Evolutionary conservation across 2,113 vertebrate genomes (phyloP).

Genomic region (Mungos mungo): DNA sequence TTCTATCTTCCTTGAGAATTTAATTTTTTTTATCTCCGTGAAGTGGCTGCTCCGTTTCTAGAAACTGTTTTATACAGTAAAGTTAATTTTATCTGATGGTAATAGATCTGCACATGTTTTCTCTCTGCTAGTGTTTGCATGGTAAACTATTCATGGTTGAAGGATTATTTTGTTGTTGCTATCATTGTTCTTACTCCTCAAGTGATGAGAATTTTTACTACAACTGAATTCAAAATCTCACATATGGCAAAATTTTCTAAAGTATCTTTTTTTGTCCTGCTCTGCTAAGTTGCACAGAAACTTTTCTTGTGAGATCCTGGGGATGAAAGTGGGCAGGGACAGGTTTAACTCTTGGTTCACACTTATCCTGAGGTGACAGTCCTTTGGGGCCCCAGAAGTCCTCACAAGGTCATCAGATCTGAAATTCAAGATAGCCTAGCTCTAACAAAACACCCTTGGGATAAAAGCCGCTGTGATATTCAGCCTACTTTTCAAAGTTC

Average conservation of each 20-base stretch:
- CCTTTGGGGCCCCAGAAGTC: neutral
- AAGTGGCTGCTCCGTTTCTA: neutral
- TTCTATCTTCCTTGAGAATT: neutral
- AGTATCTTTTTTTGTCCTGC: neutral
- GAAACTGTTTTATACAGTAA: neutral
- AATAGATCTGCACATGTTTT: neutral
- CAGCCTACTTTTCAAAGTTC: neutral
- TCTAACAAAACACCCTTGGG: neutral
- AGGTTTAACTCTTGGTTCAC: neutral
- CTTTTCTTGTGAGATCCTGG: neutral
- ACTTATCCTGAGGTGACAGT: neutral
- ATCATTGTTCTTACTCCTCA: neutral
- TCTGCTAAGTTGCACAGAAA: neutral
- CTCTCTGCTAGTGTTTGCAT: neutral
- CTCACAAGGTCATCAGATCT: neutral
- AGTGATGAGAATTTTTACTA: slow-evolving; percentile 1
- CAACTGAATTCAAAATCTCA: neutral
- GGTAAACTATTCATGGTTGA: neutral
- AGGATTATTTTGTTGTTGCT: neutral
- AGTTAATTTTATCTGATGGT: neutral
- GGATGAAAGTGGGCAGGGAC: neutral
- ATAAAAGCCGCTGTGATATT: neutral
- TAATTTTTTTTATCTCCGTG: neutral
- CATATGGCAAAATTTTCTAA: neutral
- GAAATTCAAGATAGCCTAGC: neutral